Evolutionary conservation across 2,113 vertebrate species (phyloP).

Genomic region (Colius striatus): DNA sequence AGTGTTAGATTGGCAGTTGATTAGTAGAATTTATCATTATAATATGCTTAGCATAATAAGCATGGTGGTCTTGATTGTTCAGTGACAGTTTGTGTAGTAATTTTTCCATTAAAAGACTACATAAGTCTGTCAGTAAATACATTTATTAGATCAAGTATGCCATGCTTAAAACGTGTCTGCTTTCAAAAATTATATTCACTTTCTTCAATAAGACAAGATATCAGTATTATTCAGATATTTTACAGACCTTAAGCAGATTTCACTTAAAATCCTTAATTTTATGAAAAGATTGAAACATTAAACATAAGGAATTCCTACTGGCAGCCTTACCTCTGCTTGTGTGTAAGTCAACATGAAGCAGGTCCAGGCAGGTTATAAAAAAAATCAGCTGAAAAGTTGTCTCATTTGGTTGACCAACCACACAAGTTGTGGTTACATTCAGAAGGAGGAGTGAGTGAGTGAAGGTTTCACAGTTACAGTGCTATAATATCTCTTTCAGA

Average conservation of each 20-base stretch:
- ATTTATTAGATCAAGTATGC: not conserved
- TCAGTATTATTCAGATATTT: not conserved
- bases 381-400: not conserved
- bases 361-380: not conserved
- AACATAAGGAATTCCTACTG: not conserved
- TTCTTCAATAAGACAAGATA: not conserved
- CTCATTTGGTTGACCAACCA: not conserved
- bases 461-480: not conserved
- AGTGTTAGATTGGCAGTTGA: conserved; percentile 20
- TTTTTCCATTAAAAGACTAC: conserved; percentile 12
- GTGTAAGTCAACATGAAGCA: not conserved
- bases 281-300: not conserved
- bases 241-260: not conserved
- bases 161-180: not conserved
- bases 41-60: conserved; percentile 19
- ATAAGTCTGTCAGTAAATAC: not conserved
- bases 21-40: conserved; percentile 14
- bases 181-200: not conserved
- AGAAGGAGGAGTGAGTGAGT: not conserved
- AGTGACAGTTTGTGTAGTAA: conserved; percentile 8
- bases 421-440: rapidly evolving
- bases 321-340: not conserved
- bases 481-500: not conserved
- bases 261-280: not conserved
- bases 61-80: conserved; percentile 16